Base-by-base conservation (phyloP, 2,113 vertebrate genomes). In the Ptilonorhynchus violaceus region DNA sequence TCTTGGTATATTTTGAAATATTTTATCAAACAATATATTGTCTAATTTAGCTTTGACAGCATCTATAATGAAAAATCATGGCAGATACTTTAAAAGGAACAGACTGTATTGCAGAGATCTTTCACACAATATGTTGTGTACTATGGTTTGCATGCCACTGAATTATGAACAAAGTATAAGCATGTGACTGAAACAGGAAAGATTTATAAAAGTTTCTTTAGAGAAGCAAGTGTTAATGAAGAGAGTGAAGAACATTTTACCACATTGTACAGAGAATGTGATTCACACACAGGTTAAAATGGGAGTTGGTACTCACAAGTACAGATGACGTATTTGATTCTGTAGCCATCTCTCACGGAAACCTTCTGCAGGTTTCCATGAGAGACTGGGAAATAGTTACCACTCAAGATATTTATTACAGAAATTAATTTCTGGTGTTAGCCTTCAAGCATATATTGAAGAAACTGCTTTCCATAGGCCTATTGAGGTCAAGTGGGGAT, bases 1-100 rank as follows among this genome's bases (percentile, higher is more conserved):
- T 81, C 75, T 86, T 77, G 47, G 19, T 87, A 37, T 94, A 70
- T 77, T 94, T 92, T 89, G 70, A 83, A 94, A 88, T 80, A 58
- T 55, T 85, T 81, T 83, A 80, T 91, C 62, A 75, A 89, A 91
- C 31, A 73, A 14, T 68, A 25, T 59, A 78, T 91, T 95, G 75
- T 90, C 89, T 92, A 85, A 89, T 60, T 67, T 81, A 76, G 53
- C 72, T 90, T 86, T 79, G 85, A 93, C 72, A 90, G 47, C 46
- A 79, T 90, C 46, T 80, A 41, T 69, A 72, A 83, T 76, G 79
- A 93, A 92, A 95, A 73, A 81, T 68, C 49, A 93, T 78, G 67
- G 56, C 73, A 96, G 62, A 76, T 44, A 58, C 27, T 58, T 79
- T 67, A 42, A 87, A 92, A 83, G 33, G n/a, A 93, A 59, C 69